phyloP scores from a whole-genome alignment of 1,140 invertebrate species.

The Acromyrmex heyeri region DNA sequence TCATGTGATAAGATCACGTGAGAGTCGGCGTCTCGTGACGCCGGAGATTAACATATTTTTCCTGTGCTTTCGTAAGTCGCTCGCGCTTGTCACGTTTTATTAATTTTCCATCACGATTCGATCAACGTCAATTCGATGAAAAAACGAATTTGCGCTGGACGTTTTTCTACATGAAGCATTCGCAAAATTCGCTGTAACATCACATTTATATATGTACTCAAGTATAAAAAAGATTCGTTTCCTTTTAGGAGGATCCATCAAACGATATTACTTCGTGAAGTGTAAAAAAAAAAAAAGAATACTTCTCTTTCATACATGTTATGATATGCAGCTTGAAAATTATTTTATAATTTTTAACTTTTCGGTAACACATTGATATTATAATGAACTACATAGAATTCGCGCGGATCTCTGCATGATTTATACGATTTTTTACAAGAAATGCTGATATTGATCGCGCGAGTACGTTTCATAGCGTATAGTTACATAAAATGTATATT shows the following conservation, averaged over 20 bases:
- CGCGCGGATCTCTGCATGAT: not conserved
- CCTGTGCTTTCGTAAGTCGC: not conserved
- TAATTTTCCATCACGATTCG: conserved; percentile 6
- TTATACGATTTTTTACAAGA: not conserved
- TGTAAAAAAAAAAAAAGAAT: not conserved
- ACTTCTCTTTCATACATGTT: not conserved
- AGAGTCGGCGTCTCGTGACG: conserved; percentile 69
- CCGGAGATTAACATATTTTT: conserved; percentile 37
- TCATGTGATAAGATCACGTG: conserved; percentile 74
- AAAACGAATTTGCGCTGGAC: not conserved
- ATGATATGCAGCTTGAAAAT: not conserved
- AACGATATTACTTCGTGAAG: not conserved
- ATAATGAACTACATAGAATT: not conserved
- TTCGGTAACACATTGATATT: not conserved
- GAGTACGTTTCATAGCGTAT: not conserved
- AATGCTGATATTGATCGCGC: not conserved
- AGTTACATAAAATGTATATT: conserved; percentile 30
- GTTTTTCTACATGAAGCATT: not conserved
- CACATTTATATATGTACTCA: not conserved
- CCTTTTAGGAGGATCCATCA: not conserved
- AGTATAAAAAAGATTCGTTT: not conserved
- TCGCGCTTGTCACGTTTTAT: conserved; percentile 35
- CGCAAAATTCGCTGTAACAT: not conserved
- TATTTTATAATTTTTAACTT: not conserved
- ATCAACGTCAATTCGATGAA: not conserved